Evolutionary conservation across 92 coral and sea anemone genomes (phyloP).

Genomic region (Galaxea fascicularis): DNA sequence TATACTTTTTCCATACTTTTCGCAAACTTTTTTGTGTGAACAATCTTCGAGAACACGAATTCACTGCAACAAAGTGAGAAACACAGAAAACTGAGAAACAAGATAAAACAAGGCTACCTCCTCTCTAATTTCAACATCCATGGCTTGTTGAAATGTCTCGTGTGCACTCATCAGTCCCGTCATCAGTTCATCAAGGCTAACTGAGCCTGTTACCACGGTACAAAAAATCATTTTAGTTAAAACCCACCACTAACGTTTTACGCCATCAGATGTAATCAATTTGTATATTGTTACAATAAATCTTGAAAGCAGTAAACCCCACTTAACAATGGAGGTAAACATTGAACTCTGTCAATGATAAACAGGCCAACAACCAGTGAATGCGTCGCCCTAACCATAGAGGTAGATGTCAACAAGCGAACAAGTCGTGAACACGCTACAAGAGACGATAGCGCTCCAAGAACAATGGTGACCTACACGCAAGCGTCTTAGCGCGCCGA

Average conservation of each 20-base stretch:
- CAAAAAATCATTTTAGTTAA: background rate
- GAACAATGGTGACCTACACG: background rate
- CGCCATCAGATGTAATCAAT: too few relatives aligned
- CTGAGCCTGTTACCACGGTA: slow-evolving; percentile 64
- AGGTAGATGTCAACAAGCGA: background rate
- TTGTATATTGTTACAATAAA: too few relatives aligned
- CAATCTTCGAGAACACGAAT: too few relatives aligned
- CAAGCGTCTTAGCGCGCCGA: too few relatives aligned
- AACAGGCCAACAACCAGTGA: background rate
- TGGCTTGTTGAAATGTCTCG: slow-evolving; percentile 94
- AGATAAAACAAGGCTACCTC: slow-evolving; percentile 70
- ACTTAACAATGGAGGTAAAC: too few relatives aligned
- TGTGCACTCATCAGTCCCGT: slow-evolving; percentile 93
- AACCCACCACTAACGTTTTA: background rate
- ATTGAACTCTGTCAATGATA: too few relatives aligned
- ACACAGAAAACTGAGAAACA: background rate
- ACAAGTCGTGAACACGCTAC: background rate
- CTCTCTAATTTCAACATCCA: slow-evolving; percentile 86
- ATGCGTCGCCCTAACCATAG: background rate
- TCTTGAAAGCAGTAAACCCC: too few relatives aligned
- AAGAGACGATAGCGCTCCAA: background rate
- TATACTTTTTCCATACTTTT: too few relatives aligned
- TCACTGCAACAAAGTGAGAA: too few relatives aligned
- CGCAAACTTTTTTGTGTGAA: too few relatives aligned
- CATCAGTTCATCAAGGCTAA: slow-evolving; percentile 94